Conservation (phyloP, 2,113 vertebrate species). For the Festucalex cinctus region DNA sequence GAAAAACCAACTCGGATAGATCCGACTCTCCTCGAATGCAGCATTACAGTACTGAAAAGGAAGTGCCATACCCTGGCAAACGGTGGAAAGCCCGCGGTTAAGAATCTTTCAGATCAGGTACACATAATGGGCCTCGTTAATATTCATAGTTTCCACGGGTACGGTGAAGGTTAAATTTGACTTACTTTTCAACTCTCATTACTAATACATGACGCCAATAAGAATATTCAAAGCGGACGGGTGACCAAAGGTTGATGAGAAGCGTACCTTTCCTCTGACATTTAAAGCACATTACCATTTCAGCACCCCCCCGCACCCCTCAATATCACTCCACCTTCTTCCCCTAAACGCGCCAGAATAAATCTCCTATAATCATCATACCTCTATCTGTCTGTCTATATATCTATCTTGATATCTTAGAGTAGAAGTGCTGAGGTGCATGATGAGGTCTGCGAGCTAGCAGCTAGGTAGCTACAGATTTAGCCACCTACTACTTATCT, state of each 20-base stretch:
- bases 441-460: not conserved
- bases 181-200: constrained; percentile 81
- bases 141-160: constrained; percentile 81
- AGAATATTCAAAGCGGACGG: constrained; percentile 81
- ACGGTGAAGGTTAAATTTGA: constrained; percentile 82
- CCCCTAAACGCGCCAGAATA: constrained; percentile 4
- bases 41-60: not conserved
- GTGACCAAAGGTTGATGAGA: constrained; percentile 81
- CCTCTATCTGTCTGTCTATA: not conserved
- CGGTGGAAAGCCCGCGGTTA: constrained; percentile 61
- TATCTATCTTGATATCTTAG: constrained; percentile 6
- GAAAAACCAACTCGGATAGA: no score
- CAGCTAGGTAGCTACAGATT: constrained; percentile 7
- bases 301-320: constrained; percentile 41
- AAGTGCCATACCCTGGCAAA: constrained; percentile 1
- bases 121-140: constrained; percentile 80
- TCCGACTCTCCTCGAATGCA: not conserved
- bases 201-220: constrained; percentile 81
- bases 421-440: no score
- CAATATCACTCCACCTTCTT: not conserved
- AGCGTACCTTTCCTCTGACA: constrained; percentile 76
- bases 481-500: constrained; percentile 1
- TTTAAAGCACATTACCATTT: constrained; percentile 82
- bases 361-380: constrained; percentile 1
- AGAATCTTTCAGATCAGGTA: constrained; percentile 81